Evolutionary conservation across 1,140 invertebrate species (phyloP).

Genomic region (Babylonia areolata): DNA sequence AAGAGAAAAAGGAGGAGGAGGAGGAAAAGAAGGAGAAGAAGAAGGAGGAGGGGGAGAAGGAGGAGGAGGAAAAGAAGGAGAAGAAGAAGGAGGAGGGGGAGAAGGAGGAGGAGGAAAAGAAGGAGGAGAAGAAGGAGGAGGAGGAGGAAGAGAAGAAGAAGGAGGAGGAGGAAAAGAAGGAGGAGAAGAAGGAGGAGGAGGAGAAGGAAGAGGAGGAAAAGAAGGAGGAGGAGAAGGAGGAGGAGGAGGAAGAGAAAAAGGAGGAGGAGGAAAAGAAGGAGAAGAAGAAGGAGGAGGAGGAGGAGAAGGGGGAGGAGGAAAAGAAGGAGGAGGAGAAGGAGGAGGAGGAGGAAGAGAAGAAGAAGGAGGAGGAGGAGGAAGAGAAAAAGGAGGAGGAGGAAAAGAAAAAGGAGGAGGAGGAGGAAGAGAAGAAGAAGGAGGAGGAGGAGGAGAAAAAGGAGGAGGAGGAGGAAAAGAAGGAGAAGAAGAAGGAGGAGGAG

Average conservation of each 20-base stretch:
- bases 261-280: neutral
- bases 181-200: neutral
- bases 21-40: neutral
- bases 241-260: neutral
- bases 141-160: neutral
- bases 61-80: neutral
- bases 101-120: neutral
- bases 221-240: neutral
- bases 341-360: neutral
- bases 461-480: no score
- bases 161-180: neutral
- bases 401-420: no score
- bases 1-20: neutral
- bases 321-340: neutral
- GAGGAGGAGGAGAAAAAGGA: no score
- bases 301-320: neutral
- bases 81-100: neutral
- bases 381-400: no score
- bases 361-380: neutral
- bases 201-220: neutral
- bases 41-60: no score
- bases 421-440: no score
- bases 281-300: neutral
- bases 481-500: no score
- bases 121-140: neutral